Percentiles rank a stretch among this genome's conserved stretches.
phyloP scores from a whole-genome alignment of 2,797 vertebrate genomes.

The Carduelis carduelis region DNA sequence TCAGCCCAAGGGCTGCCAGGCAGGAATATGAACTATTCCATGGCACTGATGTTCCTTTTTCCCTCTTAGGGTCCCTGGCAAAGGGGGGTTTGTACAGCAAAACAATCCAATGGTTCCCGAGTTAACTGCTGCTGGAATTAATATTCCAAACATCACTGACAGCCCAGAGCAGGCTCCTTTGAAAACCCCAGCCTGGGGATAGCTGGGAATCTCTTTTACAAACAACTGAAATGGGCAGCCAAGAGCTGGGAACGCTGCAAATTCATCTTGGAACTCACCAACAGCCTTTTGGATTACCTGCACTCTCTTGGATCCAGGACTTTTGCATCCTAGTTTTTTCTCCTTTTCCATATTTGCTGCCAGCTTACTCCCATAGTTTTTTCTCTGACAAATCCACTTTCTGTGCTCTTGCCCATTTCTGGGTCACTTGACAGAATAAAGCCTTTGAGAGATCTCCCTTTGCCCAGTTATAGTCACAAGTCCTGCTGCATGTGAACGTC shows the following conservation, averaged over 20 bases:
- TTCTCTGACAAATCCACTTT: neutral
- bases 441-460: neutral
- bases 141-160: conserved; percentile 25
- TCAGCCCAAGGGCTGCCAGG: neutral
- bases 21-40: neutral
- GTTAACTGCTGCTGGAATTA: neutral
- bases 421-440: conserved; percentile 27
- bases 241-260: neutral
- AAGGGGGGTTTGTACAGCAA: neutral
- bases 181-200: neutral
- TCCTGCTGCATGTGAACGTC: neutral
- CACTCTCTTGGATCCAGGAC: neutral
- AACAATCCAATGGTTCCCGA: neutral
- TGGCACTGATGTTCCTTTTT: fast-evolving
- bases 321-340: neutral
- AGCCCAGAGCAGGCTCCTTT: neutral
- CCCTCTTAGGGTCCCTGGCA: neutral
- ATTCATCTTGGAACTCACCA: neutral
- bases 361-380: neutral
- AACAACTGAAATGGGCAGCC: neutral
- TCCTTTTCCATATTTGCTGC: neutral
- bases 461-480: conserved; percentile 32
- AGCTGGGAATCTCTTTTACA: conserved; percentile 1
- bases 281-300: neutral
- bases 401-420: neutral